A percentile compares a stretch with the other conserved stretches of the same genome.
Conservation (phyloP, 2,113 vertebrate species). For the Melospiza georgiana region DNA sequence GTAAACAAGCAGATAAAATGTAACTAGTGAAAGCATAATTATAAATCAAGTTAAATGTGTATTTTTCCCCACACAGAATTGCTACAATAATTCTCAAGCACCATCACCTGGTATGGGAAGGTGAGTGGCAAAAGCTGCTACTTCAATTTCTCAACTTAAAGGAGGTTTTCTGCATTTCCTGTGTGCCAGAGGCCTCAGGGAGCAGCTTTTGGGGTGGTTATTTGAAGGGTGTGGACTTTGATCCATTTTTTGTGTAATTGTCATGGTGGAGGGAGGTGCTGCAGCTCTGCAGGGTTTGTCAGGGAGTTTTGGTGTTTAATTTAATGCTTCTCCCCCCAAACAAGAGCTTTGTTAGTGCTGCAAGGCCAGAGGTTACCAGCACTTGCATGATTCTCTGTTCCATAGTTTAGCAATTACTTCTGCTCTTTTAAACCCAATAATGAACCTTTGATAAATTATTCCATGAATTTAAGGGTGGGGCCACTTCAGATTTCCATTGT, state of each 20-base stretch:
- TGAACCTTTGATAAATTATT: neutral
- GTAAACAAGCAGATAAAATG: neutral
- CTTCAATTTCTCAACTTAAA: fast-evolving
- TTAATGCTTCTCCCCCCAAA: neutral
- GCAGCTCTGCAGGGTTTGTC: neutral
- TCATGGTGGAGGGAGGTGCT: neutral
- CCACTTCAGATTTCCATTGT: neutral
- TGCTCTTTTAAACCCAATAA: neutral
- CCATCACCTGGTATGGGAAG: conserved; percentile 97
- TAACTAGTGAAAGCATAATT: neutral
- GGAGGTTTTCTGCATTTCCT: fast-evolving
- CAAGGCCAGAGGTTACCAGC: neutral
- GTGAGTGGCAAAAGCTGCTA: conserved; percentile 73
- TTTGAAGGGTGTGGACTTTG: neutral
- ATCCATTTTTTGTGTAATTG: fast-evolving
- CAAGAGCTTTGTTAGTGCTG: neutral
- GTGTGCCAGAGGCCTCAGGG: neutral
- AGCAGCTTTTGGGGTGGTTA: neutral
- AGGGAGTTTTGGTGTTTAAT: neutral
- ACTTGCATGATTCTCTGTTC: neutral
- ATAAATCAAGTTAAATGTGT: neutral
- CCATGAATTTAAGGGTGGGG: neutral
- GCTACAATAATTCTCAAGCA: conserved; percentile 96
- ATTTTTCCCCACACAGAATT: conserved; percentile 82
- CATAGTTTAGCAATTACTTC: neutral